phyloP scores from a whole-genome alignment of 2,888 invertebrate species.

The Leptarthrus brevirostris region DNA sequence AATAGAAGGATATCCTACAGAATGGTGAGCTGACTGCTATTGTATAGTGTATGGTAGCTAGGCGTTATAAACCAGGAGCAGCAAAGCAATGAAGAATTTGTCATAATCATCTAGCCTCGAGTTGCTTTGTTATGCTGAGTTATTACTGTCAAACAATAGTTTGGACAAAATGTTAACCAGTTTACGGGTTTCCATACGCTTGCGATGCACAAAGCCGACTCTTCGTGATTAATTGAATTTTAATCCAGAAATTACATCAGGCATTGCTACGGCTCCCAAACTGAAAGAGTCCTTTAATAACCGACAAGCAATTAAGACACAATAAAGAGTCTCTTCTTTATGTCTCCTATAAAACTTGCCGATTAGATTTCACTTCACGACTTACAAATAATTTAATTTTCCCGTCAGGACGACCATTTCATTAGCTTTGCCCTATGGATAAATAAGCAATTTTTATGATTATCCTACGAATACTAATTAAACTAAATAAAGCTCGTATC shows the following conservation, averaged over 20 bases:
- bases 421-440: neutral
- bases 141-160: slow-evolving; percentile 43
- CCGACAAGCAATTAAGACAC: neutral
- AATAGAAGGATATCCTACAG: slow-evolving; percentile 37
- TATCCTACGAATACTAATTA: slow-evolving; percentile 38
- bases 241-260: neutral
- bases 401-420: neutral
- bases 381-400: neutral
- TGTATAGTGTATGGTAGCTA: neutral
- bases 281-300: neutral
- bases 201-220: slow-evolving; percentile 4
- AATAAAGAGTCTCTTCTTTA: neutral
- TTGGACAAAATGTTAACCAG: slow-evolving; percentile 43
- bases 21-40: slow-evolving; percentile 3
- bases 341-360: neutral
- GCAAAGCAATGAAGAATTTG: slow-evolving; percentile 7
- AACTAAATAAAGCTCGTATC: slow-evolving; percentile 23
- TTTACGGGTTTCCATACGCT: slow-evolving; percentile 21
- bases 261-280: neutral
- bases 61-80: neutral
- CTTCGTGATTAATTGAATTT: slow-evolving; percentile 33
- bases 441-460: slow-evolving; percentile 40
- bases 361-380: neutral
- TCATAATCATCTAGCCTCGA: slow-evolving; percentile 34
- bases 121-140: slow-evolving; percentile 41